These are phyloP conservation scores for Melanostoma scalare DNA, from an alignment of 2,888 invertebrate species.

Conservation along the genomic window DNA sequence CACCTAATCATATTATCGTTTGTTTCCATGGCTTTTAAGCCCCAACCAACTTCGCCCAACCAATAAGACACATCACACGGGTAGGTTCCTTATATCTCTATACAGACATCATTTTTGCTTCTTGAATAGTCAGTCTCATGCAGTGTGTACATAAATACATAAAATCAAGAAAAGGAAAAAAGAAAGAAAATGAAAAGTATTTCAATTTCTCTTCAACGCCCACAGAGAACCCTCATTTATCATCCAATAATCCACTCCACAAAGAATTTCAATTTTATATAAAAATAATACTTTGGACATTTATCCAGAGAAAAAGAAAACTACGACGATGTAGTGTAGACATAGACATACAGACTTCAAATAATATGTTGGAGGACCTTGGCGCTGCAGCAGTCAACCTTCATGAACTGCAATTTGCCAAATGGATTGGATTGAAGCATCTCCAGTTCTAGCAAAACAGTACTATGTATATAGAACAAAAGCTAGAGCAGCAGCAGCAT, in stretches of 20 bases:
- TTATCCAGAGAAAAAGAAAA: constrained; percentile 3
- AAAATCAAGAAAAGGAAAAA: neutral
- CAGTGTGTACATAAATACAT: neutral
- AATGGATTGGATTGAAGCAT: constrained; percentile 59
- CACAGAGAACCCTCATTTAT: constrained; percentile 37
- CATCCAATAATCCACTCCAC: constrained; percentile 48
- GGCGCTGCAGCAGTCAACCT: constrained; percentile 36
- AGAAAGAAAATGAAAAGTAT: constrained; percentile 4
- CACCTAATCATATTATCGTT: constrained; percentile 35
- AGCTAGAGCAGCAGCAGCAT: constrained; percentile 6
- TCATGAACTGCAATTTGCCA: constrained; percentile 57
- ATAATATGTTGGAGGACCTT: constrained; percentile 33
- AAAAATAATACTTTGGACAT: neutral
- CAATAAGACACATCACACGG: neutral
- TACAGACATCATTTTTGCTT: constrained; percentile 1
- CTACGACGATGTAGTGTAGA: neutral
- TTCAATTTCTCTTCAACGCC: constrained; percentile 23
- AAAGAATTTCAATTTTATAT: constrained; percentile 45
- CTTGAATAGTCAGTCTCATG: constrained; percentile 13
- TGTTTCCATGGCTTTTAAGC: constrained; percentile 24
- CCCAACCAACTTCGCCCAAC: constrained; percentile 9
- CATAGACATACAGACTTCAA: constrained; percentile 42
- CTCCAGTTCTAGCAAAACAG: constrained; percentile 10
- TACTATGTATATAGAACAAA: constrained; percentile 13
- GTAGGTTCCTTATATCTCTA: neutral